phyloP scores from a whole-genome alignment of 2,888 invertebrate species.

The Adineta ricciae region DNA sequence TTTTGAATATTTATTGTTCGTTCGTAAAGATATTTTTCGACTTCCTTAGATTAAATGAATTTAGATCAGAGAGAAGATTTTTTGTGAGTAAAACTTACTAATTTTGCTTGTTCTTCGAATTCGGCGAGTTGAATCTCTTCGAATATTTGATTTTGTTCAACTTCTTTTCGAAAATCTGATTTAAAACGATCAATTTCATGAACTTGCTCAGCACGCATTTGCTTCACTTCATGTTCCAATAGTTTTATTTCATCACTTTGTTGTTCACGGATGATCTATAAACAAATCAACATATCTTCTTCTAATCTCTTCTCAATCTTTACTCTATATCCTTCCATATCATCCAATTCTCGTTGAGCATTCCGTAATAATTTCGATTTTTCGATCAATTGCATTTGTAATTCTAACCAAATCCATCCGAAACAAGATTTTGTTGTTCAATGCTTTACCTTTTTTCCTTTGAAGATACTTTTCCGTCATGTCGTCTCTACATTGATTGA shows the following conservation, averaged over 20 bases:
- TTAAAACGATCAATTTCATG: background rate
- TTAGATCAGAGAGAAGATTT: background rate
- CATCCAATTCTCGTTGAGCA: slow-evolving; percentile 44
- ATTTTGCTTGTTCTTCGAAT: background rate
- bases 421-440: background rate
- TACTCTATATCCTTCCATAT: slow-evolving; percentile 47
- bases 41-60: background rate
- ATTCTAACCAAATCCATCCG: slow-evolving; percentile 37
- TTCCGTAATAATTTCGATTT: slow-evolving; percentile 45
- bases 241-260: slow-evolving; percentile 44
- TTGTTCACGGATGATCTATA: slow-evolving; percentile 44
- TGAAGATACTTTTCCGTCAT: slow-evolving; percentile 47
- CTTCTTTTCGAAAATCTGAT: background rate
- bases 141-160: background rate
- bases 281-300: background rate
- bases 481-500: slow-evolving; percentile 41
- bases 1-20: background rate
- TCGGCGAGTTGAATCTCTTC: background rate
- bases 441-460: slow-evolving; percentile 42
- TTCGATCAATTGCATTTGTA: slow-evolving; percentile 42
- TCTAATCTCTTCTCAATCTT: too few species aligned
- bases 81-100: background rate
- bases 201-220: slow-evolving; percentile 42
- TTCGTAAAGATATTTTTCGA: background rate
- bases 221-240: slow-evolving; percentile 45